These are phyloP conservation scores for Eleutherodactylus coqui DNA, from an alignment of 2,797 vertebrate genomes.

Conservation along the genomic window DNA sequence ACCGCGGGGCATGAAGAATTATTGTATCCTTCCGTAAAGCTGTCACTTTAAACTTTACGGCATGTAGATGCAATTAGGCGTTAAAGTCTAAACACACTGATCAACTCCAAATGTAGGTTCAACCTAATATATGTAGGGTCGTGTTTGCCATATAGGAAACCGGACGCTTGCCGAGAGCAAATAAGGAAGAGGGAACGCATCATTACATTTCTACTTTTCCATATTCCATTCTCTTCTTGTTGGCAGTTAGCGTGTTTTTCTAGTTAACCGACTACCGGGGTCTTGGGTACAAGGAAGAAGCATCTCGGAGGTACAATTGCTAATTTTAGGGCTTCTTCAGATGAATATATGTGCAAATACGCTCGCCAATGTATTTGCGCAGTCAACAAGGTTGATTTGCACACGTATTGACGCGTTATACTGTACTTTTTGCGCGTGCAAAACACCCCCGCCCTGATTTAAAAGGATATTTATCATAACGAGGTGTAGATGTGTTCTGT, in stretches of 20 bases:
- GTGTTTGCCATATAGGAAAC: neutral
- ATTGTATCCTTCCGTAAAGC: neutral
- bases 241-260: neutral
- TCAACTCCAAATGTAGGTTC: neutral
- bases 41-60: neutral
- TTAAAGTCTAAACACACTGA: neutral
- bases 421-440: too few species aligned
- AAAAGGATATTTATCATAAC: too few species aligned
- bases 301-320: too few species aligned
- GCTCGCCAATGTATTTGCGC: too few species aligned
- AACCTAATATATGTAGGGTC: neutral
- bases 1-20: neutral
- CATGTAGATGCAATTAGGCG: conserved; percentile 3
- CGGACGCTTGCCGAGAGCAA: neutral
- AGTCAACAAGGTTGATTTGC: too few species aligned
- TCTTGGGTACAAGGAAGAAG: neutral
- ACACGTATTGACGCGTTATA: too few species aligned
- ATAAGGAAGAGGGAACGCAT: neutral
- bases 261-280: neutral
- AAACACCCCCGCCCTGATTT: too few species aligned
- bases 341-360: too few species aligned
- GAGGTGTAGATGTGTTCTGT: too few species aligned
- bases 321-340: too few species aligned
- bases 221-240: neutral
- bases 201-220: neutral